Evolutionary conservation across 2,888 invertebrate species (phyloP).

Genomic region (Patella depressa): DNA sequence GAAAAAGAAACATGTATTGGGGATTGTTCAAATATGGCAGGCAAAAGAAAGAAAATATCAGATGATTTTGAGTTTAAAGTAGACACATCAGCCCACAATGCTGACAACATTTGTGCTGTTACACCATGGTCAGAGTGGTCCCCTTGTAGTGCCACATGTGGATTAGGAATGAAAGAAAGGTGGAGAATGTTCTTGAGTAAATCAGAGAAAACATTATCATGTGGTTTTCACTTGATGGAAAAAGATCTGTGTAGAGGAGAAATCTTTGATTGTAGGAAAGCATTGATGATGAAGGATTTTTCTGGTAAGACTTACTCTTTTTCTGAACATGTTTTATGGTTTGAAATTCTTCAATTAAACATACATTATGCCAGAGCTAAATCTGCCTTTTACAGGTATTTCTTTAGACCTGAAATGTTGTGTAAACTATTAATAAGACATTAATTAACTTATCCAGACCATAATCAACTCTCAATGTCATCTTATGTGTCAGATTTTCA

Average conservation of each 20-base stretch:
- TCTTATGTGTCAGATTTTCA: too few species aligned
- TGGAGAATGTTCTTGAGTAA: constrained; percentile 61
- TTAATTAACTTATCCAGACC: too few species aligned
- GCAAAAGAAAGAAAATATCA: constrained; percentile 32
- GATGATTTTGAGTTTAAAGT: constrained; percentile 58
- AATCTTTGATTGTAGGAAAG: constrained; percentile 65
- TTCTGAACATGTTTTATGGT: too few species aligned
- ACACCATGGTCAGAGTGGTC: constrained; percentile 89
- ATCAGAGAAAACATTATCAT: constrained; percentile 50
- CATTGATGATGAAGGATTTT: constrained; percentile 68
- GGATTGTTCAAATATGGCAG: constrained; percentile 45
- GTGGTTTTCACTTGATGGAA: constrained; percentile 58
- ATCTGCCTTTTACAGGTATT: too few species aligned
- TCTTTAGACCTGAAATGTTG: too few species aligned
- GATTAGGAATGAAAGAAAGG: constrained; percentile 75
- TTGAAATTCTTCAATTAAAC: too few species aligned
- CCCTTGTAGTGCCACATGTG: constrained; percentile 85
- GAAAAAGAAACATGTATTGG: constrained; percentile 67
- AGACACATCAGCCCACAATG: constrained; percentile 44
- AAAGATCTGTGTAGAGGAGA: constrained; percentile 60
- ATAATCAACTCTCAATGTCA: too few species aligned
- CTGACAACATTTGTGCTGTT: constrained; percentile 74
- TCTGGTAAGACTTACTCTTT: constrained; percentile 52
- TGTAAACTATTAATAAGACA: too few species aligned
- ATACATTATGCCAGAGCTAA: too few species aligned